Conservation (phyloP, 1,140 invertebrate species). For the Sitobion miscanthi region DNA sequence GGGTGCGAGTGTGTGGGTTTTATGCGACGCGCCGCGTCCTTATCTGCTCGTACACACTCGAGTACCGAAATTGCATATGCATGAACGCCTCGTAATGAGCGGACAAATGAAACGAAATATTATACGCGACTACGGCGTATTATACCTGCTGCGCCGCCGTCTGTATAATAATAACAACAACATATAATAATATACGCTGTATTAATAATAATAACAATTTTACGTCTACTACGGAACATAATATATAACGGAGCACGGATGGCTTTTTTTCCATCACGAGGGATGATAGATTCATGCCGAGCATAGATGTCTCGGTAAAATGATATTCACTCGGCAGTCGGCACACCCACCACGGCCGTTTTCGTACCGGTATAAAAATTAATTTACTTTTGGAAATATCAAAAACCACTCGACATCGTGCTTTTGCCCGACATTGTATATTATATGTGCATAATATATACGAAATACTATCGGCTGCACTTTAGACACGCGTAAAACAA, state of each 20-base stretch:
- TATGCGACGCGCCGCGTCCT: conserved; percentile 14
- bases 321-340: no score
- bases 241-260: not conserved
- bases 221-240: no score
- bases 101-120: conserved; percentile 10
- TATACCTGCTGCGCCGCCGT: not conserved
- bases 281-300: not conserved
- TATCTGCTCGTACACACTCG: conserved; percentile 39
- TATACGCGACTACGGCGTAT: not conserved
- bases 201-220: not conserved
- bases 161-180: not conserved
- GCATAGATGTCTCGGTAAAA: not conserved
- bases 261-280: not conserved
- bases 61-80: conserved; percentile 55
- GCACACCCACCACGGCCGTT: not conserved
- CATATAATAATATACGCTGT: not conserved
- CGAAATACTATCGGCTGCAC: not conserved
- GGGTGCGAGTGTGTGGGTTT: not conserved
- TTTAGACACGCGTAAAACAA: not conserved
- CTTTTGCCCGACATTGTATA: not conserved
- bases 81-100: conserved; percentile 46
- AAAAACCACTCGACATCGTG: not conserved
- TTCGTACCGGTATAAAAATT: not conserved
- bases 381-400: not conserved
- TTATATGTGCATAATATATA: no score